Base-by-base conservation (phyloP, 1,140 invertebrate species). In the Batillaria attramentaria region DNA sequence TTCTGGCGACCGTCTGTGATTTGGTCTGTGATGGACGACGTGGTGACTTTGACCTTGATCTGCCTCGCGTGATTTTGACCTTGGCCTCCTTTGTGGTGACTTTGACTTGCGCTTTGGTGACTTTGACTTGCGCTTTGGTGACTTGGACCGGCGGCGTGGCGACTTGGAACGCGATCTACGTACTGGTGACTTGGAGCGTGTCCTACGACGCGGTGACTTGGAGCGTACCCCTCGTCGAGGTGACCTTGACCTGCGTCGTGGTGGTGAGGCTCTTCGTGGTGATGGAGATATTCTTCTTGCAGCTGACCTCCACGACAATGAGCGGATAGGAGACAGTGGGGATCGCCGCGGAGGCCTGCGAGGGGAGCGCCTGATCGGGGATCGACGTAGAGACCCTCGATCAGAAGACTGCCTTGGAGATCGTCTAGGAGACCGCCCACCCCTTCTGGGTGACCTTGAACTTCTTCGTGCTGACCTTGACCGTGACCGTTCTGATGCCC, bases 361-460 rank as follows among this genome's bases (percentile, higher is more conserved):
- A 24, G 74, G 78, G 18, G 78, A 77, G 20, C 78, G 57, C 41
- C 68, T 73, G 1, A 62, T 46, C 1, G 72, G 74, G 8, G 78
- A 79, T 16, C 80, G 70, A 41, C 68, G 69, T n/a, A 57, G 50
- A 0, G 72, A 76, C 43, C 79, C 57, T 18, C 57, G 73, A 28
- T 74, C 54, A 8, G 69, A 54, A 62, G 79, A 76, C 31, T 50
- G 46, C 24, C 73, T 77, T n/a, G 77, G 72, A 28, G 80, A 79
- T 46, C 79, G 62, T 54, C 83, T 78, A 20, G 78, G 79, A 42
- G 81, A 83, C 20, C 66, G 72, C 3, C 75, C 62, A 39, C 72
- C 70, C 69, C 77, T 80, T n/a, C 68, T 80, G 39, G 81, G 79
- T 28, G 84, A 81, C 33, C 75, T 76, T 46, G 79, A 81, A 41